Base-by-base conservation (phyloP, 2,113 vertebrate genomes). In the Ahaetulla prasina region DNA sequence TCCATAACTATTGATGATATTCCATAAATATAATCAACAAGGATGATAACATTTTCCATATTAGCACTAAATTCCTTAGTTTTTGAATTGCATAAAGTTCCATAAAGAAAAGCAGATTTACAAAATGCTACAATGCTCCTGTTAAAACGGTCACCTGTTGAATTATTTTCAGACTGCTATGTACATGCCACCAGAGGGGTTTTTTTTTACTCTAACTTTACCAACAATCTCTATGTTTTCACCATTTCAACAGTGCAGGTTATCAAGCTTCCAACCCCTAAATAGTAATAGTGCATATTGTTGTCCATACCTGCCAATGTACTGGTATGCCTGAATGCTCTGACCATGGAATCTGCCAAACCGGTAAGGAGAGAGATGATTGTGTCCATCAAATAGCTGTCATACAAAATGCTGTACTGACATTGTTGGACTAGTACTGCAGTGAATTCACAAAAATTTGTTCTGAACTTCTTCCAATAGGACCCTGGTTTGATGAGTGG, bases 251-350 rank as follows among this genome's bases (percentile, higher is more conserved):
- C 39, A 35, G 35, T 35, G 22, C 27, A 43, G 54, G 11, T 1
- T 27, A 84, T 49, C 30, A 89, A 85, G 63, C 53, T 50, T 63
- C 0, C 53, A 43, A 50, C 22, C n/a, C 20, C 1, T 39, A 52
- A 50, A 68, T n/a, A 86, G 60, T 87, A 18, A 43, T 9, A 80
- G 27, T 30, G 30, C 45, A 27, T 6, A 80, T 3, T 27, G 45
- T 27, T 85, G n/a, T 25, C 86, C 94, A 96, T 96, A 99, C 99
- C 99, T 97, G 98, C 98, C 22, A 99, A 98, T 11, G 98, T 98
- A 95, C 98, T 98, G n/a, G 99, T 99, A 97, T 99, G 99, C 92
- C 98, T 97, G 95, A 99, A 99, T 0, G 98, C 98, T 52, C 98
- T 97, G 43, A 99, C 95, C 55, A 95, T 96, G 0, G 98, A 99